Conservation (phyloP, 1,140 invertebrate genomes). For the Drosophila rhopaloa region DNA sequence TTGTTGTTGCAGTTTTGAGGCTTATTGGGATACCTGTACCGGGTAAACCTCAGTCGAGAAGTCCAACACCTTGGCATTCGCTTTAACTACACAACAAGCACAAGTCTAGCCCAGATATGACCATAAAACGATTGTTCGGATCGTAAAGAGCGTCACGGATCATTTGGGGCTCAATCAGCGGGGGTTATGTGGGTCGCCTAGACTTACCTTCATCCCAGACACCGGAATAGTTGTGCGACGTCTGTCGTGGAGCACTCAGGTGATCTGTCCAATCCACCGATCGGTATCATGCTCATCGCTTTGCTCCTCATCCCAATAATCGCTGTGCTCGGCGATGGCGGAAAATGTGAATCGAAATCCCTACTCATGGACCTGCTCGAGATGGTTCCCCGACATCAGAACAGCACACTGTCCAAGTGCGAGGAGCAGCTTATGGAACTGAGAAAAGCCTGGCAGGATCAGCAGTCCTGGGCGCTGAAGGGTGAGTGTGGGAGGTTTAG, state of each 20-base stretch:
- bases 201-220: slow-evolving; percentile 5
- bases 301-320: slow-evolving; percentile 11
- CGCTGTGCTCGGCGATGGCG: slow-evolving; percentile 9
- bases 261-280: slow-evolving; percentile 10
- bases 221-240: slow-evolving; percentile 12
- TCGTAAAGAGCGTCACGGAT: slow-evolving; percentile 16
- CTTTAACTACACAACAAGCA: slow-evolving; percentile 1
- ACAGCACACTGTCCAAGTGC: slow-evolving; percentile 16
- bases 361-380: slow-evolving; percentile 30
- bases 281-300: slow-evolving; percentile 13
- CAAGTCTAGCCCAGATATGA: not conserved
- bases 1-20: too few relatives aligned
- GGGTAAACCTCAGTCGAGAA: slow-evolving; percentile 3
- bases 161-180: not conserved
- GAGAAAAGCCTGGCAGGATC: slow-evolving; percentile 6
- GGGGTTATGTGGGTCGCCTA: slow-evolving; percentile 8
- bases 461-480: slow-evolving; percentile 46
- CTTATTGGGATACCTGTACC: not conserved
- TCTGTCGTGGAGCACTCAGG: slow-evolving; percentile 19
- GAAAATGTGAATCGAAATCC: slow-evolving; percentile 13
- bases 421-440: slow-evolving; percentile 27
- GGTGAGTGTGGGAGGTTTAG: slow-evolving; percentile 10
- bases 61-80: not conserved
- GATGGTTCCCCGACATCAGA: not conserved
- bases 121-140: slow-evolving; percentile 8